Evolutionary conservation across 2,888 invertebrate genomes (phyloP).

Genomic region (Deilephila elpenor): DNA sequence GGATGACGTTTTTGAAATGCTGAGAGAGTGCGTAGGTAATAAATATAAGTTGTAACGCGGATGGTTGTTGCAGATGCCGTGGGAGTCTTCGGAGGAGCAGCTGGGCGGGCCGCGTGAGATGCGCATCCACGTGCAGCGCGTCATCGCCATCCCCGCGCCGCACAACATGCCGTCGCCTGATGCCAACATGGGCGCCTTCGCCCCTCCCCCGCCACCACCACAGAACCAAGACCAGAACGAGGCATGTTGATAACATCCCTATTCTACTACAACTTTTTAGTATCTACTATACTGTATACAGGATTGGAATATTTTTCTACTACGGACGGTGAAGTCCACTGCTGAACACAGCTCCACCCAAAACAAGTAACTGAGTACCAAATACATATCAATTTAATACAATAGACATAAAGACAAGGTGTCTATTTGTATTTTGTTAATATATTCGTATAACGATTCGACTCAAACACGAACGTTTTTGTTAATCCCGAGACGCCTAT

Average conservation of each 20-base stretch:
- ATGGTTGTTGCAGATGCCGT: constrained; percentile 68
- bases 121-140: constrained; percentile 82
- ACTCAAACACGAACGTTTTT: too few species aligned
- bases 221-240: constrained; percentile 69
- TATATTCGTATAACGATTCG: too few species aligned
- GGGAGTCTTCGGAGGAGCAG: constrained; percentile 81
- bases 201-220: constrained; percentile 72
- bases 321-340: too few species aligned
- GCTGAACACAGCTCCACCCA: too few species aligned
- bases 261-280: neutral
- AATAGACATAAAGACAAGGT: too few species aligned
- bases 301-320: too few species aligned
- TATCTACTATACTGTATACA: too few species aligned
- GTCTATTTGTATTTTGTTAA: too few species aligned
- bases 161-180: constrained; percentile 73
- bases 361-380: too few species aligned
- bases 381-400: too few species aligned
- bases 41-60: neutral
- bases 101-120: constrained; percentile 74
- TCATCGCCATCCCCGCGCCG: constrained; percentile 76
- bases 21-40: neutral
- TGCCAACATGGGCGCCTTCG: constrained; percentile 65
- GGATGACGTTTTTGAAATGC: neutral
- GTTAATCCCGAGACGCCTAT: too few species aligned
- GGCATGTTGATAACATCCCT: constrained; percentile 47